Evolutionary conservation across 2,888 invertebrate species (phyloP).

Genomic region (Brenthis ino): DNA sequence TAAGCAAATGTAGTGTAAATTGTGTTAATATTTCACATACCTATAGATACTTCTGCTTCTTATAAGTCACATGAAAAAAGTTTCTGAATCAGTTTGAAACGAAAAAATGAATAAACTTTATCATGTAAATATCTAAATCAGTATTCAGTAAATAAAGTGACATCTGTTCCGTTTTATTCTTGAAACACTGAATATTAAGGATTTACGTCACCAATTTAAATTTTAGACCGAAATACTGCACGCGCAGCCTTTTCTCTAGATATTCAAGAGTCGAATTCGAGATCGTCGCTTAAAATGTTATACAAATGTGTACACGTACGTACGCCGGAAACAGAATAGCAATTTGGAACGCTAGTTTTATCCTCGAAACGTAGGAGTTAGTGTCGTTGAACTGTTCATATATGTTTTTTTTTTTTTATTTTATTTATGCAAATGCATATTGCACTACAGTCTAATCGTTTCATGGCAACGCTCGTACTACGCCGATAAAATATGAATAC

Average conservation of each 20-base stretch:
- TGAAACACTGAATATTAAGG: constrained; percentile 9
- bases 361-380: constrained; percentile 56
- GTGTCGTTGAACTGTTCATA: constrained; percentile 56
- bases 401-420: constrained; percentile 15
- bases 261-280: constrained; percentile 27
- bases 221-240: constrained; percentile 14
- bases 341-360: constrained; percentile 55
- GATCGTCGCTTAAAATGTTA: constrained; percentile 40
- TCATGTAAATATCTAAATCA: not conserved
- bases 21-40: not conserved
- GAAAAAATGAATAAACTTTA: not conserved
- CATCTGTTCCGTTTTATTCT: constrained; percentile 11
- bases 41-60: not conserved
- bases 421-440: constrained; percentile 36
- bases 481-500: constrained; percentile 32
- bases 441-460: constrained; percentile 21
- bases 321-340: constrained; percentile 52
- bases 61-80: not conserved
- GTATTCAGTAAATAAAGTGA: constrained; percentile 19
- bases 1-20: not conserved
- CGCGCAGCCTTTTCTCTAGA: constrained; percentile 22
- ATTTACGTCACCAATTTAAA: constrained; percentile 32
- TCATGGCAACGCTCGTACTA: constrained; percentile 1
- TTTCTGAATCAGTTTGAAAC: not conserved
- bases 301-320: constrained; percentile 48